These are phyloP conservation scores for Hemithea aestivaria DNA, from an alignment of 2,888 invertebrate genomes.

Conservation along the genomic window DNA sequence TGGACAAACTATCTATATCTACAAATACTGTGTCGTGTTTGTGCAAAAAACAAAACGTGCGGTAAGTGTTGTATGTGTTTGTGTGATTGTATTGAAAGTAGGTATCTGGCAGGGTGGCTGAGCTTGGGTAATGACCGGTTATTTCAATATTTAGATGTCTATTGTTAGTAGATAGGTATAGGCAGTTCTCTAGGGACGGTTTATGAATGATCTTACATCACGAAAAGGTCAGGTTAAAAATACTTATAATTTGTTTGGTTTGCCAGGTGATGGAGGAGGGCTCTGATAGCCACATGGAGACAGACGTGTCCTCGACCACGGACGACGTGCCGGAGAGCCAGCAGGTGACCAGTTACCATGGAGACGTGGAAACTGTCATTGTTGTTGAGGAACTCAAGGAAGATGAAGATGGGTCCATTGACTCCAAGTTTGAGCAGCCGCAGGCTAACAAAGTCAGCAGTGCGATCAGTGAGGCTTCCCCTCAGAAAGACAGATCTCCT, in stretches of 20 bases:
- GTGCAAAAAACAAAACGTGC: constrained; percentile 40
- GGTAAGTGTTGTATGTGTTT: constrained; percentile 63
- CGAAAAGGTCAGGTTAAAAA: constrained; percentile 47
- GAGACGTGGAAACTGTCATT: constrained; percentile 58
- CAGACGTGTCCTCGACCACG: constrained; percentile 64
- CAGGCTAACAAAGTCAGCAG: constrained; percentile 13
- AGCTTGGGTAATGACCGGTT: constrained; percentile 68
- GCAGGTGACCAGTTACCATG: constrained; percentile 47
- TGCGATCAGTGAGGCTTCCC: constrained; percentile 22
- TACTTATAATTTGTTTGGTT: constrained; percentile 39
- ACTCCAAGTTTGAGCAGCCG: constrained; percentile 19
- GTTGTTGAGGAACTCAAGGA: constrained; percentile 57
- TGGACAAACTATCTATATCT: background rate
- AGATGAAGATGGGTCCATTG: constrained; percentile 32
- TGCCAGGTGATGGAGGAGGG: constrained; percentile 67
- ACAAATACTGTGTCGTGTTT: constrained; percentile 9
- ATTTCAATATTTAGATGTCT: constrained; percentile 44
- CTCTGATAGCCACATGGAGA: constrained; percentile 63
- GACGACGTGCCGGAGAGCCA: constrained; percentile 53
- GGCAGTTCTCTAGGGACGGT: constrained; percentile 22
- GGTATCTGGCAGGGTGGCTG: constrained; percentile 50
- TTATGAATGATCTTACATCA: constrained; percentile 37
- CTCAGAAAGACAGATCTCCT: constrained; percentile 10
- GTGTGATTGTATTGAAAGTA: constrained; percentile 65
- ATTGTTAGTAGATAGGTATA: constrained; percentile 35